These are phyloP conservation scores for Ruditapes philippinarum DNA, from an alignment of 1,140 invertebrate species.

Conservation along the genomic window DNA sequence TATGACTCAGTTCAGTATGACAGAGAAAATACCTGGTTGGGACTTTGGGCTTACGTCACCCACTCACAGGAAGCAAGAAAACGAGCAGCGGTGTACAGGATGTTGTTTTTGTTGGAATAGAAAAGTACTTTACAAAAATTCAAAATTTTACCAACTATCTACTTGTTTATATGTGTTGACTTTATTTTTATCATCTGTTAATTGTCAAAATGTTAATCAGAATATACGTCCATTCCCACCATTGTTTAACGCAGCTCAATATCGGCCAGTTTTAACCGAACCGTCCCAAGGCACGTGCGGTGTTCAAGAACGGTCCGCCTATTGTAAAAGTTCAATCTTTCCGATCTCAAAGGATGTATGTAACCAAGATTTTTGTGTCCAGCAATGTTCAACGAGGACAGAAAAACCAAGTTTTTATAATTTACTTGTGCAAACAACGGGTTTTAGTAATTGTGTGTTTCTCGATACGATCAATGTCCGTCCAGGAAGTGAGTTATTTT, in stretches of 20 bases:
- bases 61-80: slow-evolving; percentile 8
- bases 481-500: slow-evolving; percentile 70
- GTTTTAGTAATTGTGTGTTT: slow-evolving; percentile 77
- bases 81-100: not conserved
- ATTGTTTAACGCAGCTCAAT: slow-evolving; percentile 80
- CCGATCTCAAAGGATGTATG: slow-evolving; percentile 76
- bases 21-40: not conserved
- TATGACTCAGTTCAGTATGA: not conserved
- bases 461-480: slow-evolving; percentile 80
- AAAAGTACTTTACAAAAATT: not conserved
- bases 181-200: not conserved
- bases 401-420: slow-evolving; percentile 57
- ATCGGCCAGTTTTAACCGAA: slow-evolving; percentile 74
- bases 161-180: not conserved
- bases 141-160: not conserved
- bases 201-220: slow-evolving; percentile 48
- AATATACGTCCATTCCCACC: slow-evolving; percentile 77
- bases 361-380: slow-evolving; percentile 80
- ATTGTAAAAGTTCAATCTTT: slow-evolving; percentile 80
- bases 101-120: not conserved
- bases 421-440: slow-evolving; percentile 71
- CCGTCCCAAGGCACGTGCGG: slow-evolving; percentile 84
- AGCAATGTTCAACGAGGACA: slow-evolving; percentile 79
- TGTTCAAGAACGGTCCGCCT: slow-evolving; percentile 77
- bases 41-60: not conserved